phyloP scores from a whole-genome alignment of 2,113 vertebrate species.

The Aphelocoma coerulescens region DNA sequence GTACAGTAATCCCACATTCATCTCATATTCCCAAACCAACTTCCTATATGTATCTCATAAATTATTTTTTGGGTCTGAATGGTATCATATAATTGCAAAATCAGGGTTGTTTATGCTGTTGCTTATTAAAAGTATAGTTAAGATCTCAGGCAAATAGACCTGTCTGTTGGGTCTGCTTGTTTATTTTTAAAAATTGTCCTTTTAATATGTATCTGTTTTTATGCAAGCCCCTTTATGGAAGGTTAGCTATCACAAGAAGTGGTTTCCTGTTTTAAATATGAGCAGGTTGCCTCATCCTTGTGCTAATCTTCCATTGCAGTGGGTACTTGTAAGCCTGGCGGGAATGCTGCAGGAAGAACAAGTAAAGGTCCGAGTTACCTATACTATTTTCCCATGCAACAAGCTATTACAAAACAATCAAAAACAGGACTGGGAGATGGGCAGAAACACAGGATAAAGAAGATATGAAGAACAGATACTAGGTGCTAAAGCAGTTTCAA shows the following conservation, averaged over 20 bases:
- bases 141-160: not conserved
- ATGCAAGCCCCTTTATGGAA: conserved; percentile 8
- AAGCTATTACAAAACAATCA: not conserved
- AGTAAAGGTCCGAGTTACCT: fast-evolving
- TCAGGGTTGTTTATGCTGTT: not conserved
- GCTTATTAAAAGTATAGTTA: not conserved
- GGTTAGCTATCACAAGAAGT: not conserved
- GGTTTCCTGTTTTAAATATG: not conserved
- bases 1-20: fast-evolving
- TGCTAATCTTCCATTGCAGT: not conserved
- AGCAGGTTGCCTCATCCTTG: not conserved
- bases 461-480: not conserved
- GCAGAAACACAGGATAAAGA: not conserved
- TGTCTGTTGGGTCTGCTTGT: not conserved
- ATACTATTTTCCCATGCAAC: fast-evolving
- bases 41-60: not conserved
- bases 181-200: not conserved
- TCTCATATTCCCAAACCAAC: not conserved
- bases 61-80: not conserved
- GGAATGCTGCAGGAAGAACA: fast-evolving
- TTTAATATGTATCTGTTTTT: not conserved
- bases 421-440: not conserved
- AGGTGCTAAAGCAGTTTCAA: not conserved
- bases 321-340: not conserved
- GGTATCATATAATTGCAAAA: not conserved